Evolutionary conservation across 2,888 invertebrate genomes (phyloP), one percentile per base, ranked within the genome.

Genomic region (Sarcophaga carnaria): DNA sequence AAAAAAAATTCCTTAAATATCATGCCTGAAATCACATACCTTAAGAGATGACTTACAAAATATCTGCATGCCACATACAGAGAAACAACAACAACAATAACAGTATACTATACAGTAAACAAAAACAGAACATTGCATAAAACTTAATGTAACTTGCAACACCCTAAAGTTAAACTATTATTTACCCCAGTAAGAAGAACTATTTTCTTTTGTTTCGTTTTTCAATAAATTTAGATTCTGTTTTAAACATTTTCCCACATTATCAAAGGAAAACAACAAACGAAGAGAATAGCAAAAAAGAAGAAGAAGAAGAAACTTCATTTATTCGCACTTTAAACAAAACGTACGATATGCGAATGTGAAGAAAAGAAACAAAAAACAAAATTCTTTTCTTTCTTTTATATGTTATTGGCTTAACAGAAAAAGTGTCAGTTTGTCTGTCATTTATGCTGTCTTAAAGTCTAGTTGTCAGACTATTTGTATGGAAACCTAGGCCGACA

Each of bases 311-410:
- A 71, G 20, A 25, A 83, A 74, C 37, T 5, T 49, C 69, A 86
- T 78, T 86, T 81, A 78, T 78, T 86, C 80, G 83, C 86, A 84
- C 84, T 81, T 84, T 69, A 78, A 84, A 78, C 69, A 78, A 81
- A 84, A 75, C 77, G 75, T 60, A n/a, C n/a, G n/a, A n/a, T n/a
- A 72, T 10, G 75, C 54, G 63, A 37, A 25, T 49, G 62, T 11
- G 49, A 14, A 64, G 47, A 17, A 64, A 45, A 62, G 54, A 76
- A 80, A 70, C 12, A 70, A 14, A 59, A 60, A 82, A 75, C 25
- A 22, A 69, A 59, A 79, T 37, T 37, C 8, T 37, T 10, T 10
- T 37, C 8, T 72, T n/a, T 14, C 59, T 67, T 37, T 60, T 60
- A 20, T 69, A 60, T 17, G 20, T 54, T 54, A 20, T 27, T 71